Percentiles rank a stretch among this genome's conserved stretches.
phyloP scores from a whole-genome alignment of 2,888 invertebrate genomes.

The Arctia plantaginis region DNA sequence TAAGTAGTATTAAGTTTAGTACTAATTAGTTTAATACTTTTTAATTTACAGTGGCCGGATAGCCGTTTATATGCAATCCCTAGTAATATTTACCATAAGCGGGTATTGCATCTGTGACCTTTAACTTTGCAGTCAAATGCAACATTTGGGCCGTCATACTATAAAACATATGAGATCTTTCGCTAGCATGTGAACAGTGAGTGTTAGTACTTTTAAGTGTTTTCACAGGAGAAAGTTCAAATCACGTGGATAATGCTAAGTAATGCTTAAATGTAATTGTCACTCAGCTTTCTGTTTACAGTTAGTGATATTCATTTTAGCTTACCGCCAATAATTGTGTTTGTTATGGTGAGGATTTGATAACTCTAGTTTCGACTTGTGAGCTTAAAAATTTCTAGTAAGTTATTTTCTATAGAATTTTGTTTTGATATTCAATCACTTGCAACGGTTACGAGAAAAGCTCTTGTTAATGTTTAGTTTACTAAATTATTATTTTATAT shows the following conservation, averaged over 20 bases:
- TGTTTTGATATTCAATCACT: background rate
- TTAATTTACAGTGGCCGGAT: too few relatives aligned
- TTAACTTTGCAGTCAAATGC: background rate
- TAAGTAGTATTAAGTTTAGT: too few relatives aligned
- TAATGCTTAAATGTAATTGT: constrained; percentile 55
- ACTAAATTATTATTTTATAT: too few relatives aligned
- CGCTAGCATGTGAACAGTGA: constrained; percentile 26
- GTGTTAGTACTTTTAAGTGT: constrained; percentile 29
- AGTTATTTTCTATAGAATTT: too few relatives aligned
- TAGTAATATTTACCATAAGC: too few relatives aligned
- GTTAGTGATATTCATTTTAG: constrained; percentile 2
- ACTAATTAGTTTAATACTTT: too few relatives aligned
- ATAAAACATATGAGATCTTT: constrained; percentile 21
- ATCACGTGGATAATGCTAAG: constrained; percentile 40
- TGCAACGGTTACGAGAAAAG: background rate
- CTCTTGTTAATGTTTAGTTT: too few relatives aligned
- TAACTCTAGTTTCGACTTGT: background rate
- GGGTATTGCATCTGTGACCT: background rate
- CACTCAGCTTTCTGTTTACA: constrained; percentile 50
- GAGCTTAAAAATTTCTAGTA: too few relatives aligned
- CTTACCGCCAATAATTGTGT: constrained; percentile 5
- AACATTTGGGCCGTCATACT: constrained; percentile 13
- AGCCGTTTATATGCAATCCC: too few relatives aligned
- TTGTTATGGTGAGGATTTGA: background rate
- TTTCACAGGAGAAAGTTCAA: constrained; percentile 55